Percentiles rank a stretch among this genome's conserved stretches.
phyloP scores from a whole-genome alignment of 53 echinoderm and acorn worm genomes.

The Holothuria scabra region DNA sequence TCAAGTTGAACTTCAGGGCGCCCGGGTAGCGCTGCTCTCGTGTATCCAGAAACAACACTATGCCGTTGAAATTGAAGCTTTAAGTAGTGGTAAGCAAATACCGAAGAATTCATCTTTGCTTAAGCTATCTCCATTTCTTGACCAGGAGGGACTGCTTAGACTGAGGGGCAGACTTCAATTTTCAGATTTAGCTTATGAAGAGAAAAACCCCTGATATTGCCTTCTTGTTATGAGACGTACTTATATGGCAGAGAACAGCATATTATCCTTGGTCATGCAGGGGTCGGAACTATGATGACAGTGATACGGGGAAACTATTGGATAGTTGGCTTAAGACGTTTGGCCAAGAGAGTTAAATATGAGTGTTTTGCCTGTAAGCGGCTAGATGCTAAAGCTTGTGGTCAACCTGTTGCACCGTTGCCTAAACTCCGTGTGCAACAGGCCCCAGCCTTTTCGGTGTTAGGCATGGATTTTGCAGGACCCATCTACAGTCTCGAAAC shows the following conservation, averaged over 20 bases:
- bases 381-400: not conserved
- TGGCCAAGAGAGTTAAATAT: not conserved
- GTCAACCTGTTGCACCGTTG: not conserved
- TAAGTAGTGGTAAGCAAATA: too few relatives aligned
- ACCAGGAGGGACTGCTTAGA: not conserved
- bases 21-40: too few relatives aligned
- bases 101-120: too few relatives aligned
- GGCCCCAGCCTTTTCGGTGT: not conserved
- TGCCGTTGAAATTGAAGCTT: too few relatives aligned
- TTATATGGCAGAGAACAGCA: not conserved
- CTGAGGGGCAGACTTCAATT: not conserved
- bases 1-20: too few relatives aligned
- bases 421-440: not conserved
- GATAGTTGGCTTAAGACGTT: not conserved
- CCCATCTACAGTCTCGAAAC: not conserved
- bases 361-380: slow-evolving; percentile 2
- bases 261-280: not conserved
- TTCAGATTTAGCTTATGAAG: not conserved
- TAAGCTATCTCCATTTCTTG: too few relatives aligned
- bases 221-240: not conserved
- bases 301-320: not conserved
- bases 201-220: not conserved
- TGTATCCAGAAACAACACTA: too few relatives aligned
- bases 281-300: not conserved
- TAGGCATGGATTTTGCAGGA: not conserved